Evolutionary conservation across 2,113 vertebrate species (phyloP).

Genomic region (Hippotragus niger): DNA sequence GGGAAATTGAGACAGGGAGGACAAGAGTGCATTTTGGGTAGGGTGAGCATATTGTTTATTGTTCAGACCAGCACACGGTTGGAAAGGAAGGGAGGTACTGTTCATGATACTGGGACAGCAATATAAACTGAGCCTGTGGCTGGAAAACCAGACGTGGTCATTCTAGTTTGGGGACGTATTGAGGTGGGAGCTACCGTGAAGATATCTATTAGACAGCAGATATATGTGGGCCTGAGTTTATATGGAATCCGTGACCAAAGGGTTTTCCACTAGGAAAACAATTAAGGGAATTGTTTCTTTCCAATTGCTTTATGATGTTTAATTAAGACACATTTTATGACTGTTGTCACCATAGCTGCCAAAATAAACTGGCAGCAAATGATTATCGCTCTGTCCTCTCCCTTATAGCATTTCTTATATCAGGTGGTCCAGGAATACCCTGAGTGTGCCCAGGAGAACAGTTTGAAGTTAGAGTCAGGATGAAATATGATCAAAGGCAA

Average conservation of each 20-base stretch:
- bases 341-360: neutral
- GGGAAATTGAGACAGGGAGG: neutral
- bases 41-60: neutral
- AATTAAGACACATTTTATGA: conserved; percentile 1
- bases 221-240: neutral
- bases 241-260: neutral
- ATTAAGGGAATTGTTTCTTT: conserved; percentile 4
- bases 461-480: neutral
- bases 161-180: neutral
- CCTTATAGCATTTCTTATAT: neutral
- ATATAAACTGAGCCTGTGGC: neutral
- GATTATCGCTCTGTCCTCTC: neutral
- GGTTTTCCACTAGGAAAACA: conserved; percentile 15
- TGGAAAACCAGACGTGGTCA: neutral
- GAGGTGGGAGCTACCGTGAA: neutral
- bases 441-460: neutral
- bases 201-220: neutral
- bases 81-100: neutral
- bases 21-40: neutral
- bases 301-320: neutral
- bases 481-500: neutral
- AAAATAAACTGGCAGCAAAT: neutral
- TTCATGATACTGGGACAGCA: neutral
- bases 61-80: neutral
- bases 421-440: neutral